phyloP scores from a whole-genome alignment of 2,113 vertebrate genomes.

The Serinus canaria region DNA sequence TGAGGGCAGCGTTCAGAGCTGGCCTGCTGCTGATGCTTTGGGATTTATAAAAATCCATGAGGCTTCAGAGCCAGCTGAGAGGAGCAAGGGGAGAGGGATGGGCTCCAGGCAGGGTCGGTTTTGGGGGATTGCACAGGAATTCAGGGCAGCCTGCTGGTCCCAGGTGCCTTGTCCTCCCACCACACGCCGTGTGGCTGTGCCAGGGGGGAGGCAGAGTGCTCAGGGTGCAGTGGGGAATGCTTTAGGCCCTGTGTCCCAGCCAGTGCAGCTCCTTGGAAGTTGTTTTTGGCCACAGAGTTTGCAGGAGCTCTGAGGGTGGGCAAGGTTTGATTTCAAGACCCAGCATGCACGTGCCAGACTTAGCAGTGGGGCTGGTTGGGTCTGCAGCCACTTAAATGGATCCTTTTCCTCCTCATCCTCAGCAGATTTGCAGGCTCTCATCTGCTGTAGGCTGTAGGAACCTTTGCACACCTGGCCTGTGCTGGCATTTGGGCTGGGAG shows the following conservation, averaged over 20 bases:
- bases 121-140: neutral
- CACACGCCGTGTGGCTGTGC: neutral
- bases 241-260: neutral
- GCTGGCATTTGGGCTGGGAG: neutral
- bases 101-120: neutral
- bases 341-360: neutral
- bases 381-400: neutral
- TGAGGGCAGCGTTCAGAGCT: neutral
- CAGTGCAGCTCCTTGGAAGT: neutral
- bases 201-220: neutral
- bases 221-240: neutral
- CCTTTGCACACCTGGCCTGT: neutral
- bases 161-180: neutral
- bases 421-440: neutral
- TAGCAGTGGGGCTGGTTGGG: neutral
- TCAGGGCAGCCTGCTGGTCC: neutral
- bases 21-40: neutral
- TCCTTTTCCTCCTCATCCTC: neutral
- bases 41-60: neutral
- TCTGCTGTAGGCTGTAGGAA: neutral
- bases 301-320: neutral
- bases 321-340: neutral
- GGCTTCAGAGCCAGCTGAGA: neutral
- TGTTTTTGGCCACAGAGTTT: neutral
- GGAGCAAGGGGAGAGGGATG: neutral